phyloP scores from a whole-genome alignment of 92 coral and sea anemone species.

The Virgularia gustaviana region DNA sequence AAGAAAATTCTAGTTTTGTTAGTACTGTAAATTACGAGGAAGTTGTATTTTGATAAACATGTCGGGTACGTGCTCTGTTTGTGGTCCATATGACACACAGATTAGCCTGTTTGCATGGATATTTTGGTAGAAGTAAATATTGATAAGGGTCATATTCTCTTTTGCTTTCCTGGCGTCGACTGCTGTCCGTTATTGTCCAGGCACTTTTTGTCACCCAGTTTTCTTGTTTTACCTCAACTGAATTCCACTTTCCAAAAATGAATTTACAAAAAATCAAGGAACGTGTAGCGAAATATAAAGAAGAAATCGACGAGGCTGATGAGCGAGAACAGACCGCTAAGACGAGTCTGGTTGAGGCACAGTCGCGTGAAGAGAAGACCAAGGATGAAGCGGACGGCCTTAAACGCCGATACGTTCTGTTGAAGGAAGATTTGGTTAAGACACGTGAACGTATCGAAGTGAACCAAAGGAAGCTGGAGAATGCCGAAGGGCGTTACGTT shows the following conservation, averaged over 20 bases:
- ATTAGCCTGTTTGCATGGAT: conserved; percentile 20
- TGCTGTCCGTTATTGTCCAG: background rate
- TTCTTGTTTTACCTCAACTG: background rate
- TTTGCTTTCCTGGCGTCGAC: background rate
- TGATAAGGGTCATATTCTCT: background rate
- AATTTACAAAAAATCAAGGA: conserved; percentile 33
- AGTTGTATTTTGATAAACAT: conserved; percentile 11
- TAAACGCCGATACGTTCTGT: conserved; percentile 19
- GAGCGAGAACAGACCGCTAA: conserved; percentile 16
- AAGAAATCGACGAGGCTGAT: conserved; percentile 30
- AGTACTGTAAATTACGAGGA: background rate
- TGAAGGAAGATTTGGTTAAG: conserved; percentile 24
- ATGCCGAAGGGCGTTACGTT: conserved; percentile 23
- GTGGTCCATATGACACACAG: conserved; percentile 21
- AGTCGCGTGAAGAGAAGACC: conserved; percentile 8
- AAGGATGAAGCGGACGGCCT: conserved; percentile 22
- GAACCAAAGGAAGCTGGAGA: background rate
- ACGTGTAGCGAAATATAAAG: conserved; percentile 32
- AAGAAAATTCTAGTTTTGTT: background rate
- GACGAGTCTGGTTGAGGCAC: background rate
- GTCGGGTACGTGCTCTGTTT: background rate
- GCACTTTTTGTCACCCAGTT: background rate
- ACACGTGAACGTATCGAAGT: conserved; percentile 6
- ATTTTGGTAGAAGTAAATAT: conserved; percentile 2
- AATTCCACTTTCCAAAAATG: background rate